Conservation (phyloP, 2,113 vertebrate genomes). For the Thymallus thymallus region DNA sequence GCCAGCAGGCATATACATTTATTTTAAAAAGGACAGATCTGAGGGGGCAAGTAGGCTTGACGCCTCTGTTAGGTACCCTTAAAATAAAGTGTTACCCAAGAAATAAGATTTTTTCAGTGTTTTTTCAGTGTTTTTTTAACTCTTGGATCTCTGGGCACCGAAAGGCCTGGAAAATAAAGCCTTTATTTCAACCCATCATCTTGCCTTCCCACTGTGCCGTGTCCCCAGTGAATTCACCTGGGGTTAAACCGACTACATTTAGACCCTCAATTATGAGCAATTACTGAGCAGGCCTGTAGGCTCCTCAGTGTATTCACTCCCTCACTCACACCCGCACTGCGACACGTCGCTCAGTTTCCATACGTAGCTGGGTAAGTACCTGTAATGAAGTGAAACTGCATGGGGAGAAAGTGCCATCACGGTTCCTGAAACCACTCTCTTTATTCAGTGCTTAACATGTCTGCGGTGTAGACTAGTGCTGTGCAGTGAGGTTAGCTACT, state of each 20-base stretch:
- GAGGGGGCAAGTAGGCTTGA: too few species aligned
- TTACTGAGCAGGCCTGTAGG: constrained; percentile 68
- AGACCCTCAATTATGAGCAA: constrained; percentile 76
- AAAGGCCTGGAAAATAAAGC: constrained; percentile 47
- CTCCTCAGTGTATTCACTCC: constrained; percentile 63
- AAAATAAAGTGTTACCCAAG: neutral
- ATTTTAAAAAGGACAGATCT: too few species aligned
- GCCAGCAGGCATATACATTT: too few species aligned
- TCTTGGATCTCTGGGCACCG: constrained; percentile 36
- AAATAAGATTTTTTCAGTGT: neutral
- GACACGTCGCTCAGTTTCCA: constrained; percentile 26
- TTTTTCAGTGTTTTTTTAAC: neutral
- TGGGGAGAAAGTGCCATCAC: constrained; percentile 33
- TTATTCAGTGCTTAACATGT: constrained; percentile 25
- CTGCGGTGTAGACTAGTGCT: constrained; percentile 3
- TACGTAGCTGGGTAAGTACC: constrained; percentile 41
- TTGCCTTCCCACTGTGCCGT: constrained; percentile 68
- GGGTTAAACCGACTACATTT: constrained; percentile 74
- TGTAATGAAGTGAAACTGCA: constrained; percentile 49
- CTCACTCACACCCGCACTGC: constrained; percentile 50
- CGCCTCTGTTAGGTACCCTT: too few species aligned
- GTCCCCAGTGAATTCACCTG: constrained; percentile 74
- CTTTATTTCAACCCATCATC: constrained; percentile 52
- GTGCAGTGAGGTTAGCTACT: constrained; percentile 17
- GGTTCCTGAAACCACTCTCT: constrained; percentile 47